phyloP scores from a whole-genome alignment of 2,888 invertebrate genomes.

The Mactromeris polynyma region DNA sequence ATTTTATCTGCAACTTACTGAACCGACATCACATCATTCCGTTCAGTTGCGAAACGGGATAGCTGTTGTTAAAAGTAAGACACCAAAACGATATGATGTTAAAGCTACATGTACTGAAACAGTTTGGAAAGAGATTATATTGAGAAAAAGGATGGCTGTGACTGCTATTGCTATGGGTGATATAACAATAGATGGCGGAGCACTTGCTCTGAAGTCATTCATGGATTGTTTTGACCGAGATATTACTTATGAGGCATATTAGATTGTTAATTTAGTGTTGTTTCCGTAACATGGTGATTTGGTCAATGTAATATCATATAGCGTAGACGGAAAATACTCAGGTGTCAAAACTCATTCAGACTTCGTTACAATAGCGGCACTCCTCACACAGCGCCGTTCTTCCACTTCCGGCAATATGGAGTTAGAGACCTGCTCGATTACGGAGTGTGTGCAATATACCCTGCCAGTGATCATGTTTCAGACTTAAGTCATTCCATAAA shows the following conservation, averaged over 20 bases:
- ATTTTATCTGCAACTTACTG: slow-evolving; percentile 54
- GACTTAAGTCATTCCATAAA: too few relatives aligned
- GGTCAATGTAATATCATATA: too few relatives aligned
- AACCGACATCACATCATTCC: slow-evolving; percentile 62
- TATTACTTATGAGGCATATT: slow-evolving; percentile 13
- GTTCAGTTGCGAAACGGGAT: slow-evolving; percentile 77
- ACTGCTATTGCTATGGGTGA: slow-evolving; percentile 72
- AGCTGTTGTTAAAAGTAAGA: slow-evolving; percentile 60
- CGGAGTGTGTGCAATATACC: too few relatives aligned
- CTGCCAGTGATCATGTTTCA: too few relatives aligned
- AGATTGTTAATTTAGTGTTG: background rate
- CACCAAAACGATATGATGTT: slow-evolving; percentile 60
- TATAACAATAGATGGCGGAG: slow-evolving; percentile 75
- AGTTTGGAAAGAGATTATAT: slow-evolving; percentile 74
- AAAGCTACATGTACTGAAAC: slow-evolving; percentile 65
- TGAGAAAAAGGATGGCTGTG: slow-evolving; percentile 55
- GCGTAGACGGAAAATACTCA: too few relatives aligned
- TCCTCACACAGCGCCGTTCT: too few relatives aligned
- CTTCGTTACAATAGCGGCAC: too few relatives aligned
- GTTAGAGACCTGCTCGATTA: too few relatives aligned
- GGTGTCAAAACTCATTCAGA: too few relatives aligned
- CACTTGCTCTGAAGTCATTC: slow-evolving; percentile 70
- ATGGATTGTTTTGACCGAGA: slow-evolving; percentile 78
- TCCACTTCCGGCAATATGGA: too few relatives aligned
- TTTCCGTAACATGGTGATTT: background rate